phyloP scores from a whole-genome alignment of 2,888 invertebrate species.

The Drosophila emarginata region DNA sequence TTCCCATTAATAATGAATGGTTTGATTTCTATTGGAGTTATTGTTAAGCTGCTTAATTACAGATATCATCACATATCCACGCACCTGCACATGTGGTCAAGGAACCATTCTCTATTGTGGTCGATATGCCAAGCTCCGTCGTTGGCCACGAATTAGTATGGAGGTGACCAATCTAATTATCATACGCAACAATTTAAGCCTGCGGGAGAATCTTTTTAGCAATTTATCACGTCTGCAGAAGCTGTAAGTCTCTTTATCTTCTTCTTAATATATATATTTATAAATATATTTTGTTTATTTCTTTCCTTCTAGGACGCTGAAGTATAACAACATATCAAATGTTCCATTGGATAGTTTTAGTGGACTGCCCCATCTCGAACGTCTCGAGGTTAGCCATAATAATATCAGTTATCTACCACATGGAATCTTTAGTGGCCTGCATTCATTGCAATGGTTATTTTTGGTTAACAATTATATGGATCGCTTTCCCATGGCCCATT shows the following conservation, averaged over 20 bases:
- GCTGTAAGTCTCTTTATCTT: conserved; percentile 71
- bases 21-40: too few species aligned
- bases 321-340: conserved; percentile 80
- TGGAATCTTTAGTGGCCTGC: conserved; percentile 82
- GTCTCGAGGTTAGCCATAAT: conserved; percentile 79
- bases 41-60: neutral
- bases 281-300: neutral
- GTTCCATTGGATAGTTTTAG: conserved; percentile 77
- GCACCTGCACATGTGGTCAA: conserved; percentile 72
- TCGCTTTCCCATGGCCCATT: conserved; percentile 81
- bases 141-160: conserved; percentile 67
- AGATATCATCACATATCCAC: conserved; percentile 82
- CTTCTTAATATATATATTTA: neutral
- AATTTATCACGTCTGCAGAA: conserved; percentile 65
- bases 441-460: conserved; percentile 83
- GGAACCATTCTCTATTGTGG: conserved; percentile 75
- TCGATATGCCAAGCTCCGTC: conserved; percentile 62
- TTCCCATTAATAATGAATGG: too few species aligned
- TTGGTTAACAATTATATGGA: conserved; percentile 83
- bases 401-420: conserved; percentile 76
- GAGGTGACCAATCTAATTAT: conserved; percentile 79
- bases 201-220: conserved; percentile 70
- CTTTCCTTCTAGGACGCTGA: conserved; percentile 70
- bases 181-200: conserved; percentile 77
- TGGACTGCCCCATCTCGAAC: conserved; percentile 70